phyloP scores from a whole-genome alignment of 2,888 invertebrate species.

The Philereme vetulata region DNA sequence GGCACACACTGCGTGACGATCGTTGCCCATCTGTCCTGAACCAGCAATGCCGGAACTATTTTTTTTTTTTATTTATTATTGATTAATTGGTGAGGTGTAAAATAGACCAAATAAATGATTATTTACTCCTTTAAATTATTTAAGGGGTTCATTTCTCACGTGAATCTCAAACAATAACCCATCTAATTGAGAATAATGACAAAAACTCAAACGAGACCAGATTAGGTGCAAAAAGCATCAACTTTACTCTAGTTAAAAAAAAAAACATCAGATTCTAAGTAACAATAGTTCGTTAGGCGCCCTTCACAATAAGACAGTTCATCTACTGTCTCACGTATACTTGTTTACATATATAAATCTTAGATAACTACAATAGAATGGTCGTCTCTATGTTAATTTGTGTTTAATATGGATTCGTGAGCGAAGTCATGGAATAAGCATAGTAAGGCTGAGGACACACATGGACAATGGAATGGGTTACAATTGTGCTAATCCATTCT shows the following conservation, averaged over 20 bases:
- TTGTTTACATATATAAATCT: slow-evolving; percentile 81
- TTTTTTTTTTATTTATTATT: too few relatives aligned
- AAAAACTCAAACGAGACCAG: slow-evolving; percentile 42
- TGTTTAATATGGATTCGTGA: slow-evolving; percentile 76
- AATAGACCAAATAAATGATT: neutral
- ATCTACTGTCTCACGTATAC: slow-evolving; percentile 56
- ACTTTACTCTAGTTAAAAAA: slow-evolving; percentile 55
- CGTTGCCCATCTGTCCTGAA: too few relatives aligned
- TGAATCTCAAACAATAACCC: slow-evolving; percentile 20
- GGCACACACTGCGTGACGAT: too few relatives aligned
- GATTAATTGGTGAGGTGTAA: too few relatives aligned
- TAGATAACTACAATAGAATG: slow-evolving; percentile 62
- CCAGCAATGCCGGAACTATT: too few relatives aligned
- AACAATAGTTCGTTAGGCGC: slow-evolving; percentile 76
- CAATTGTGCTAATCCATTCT: slow-evolving; percentile 71
- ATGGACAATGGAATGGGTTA: slow-evolving; percentile 34
- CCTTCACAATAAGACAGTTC: slow-evolving; percentile 41
- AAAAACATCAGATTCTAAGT: slow-evolving; percentile 49
- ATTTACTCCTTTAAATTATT: neutral
- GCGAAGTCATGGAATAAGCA: slow-evolving; percentile 32
- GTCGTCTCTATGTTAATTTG: slow-evolving; percentile 80
- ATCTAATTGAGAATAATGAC: slow-evolving; percentile 32
- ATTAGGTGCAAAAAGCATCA: slow-evolving; percentile 59
- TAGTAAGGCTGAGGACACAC: slow-evolving; percentile 46
- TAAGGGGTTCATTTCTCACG: neutral